Evolutionary conservation across 1,140 invertebrate species (phyloP), one percentile per base, ranked within the genome.

Genomic region (Dinothrombium tinctorium): DNA sequence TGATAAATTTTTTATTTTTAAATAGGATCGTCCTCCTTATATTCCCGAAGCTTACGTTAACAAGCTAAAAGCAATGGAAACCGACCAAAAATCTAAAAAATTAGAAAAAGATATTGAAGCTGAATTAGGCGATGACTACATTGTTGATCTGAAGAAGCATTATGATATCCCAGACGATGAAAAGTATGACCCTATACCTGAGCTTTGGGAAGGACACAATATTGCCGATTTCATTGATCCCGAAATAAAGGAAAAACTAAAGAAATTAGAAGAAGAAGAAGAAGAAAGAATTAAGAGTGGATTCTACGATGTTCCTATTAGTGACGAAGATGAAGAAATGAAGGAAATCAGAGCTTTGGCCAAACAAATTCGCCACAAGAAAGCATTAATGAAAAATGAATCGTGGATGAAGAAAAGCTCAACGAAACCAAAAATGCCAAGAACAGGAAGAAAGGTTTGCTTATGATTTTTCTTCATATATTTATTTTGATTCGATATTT

Each of bases 131-230:
- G 87, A 95, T 54, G 87, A 98, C 58, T 99, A 96, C 56, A 71
- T 77, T 25, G 63, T 98, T 2, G 87, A 99, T 63, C 66, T 98
- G 12, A 79, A 92, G 57, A 96, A 96, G 66, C 76, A 84, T 53
- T 98, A 92, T 60, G 75, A 87, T 48, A 72, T 99, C 22, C 68
- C 76, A 11, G 76, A 82, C 21, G 65, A 67, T 36, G 82, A 95
- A 45, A 87, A 87, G 36, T 83, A 84, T 59, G 92, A 99, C 61
- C 64, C 76, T 4, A 83, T 98, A 47, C 92, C 92, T 0, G 90
- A 98, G 65, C 74, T 98, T 47, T 92, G 81, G 84, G 74, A 96
- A 53, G 90, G 90, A 24, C 82, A 90, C 56, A 99, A 99, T 61
- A 72, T 99, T 52, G 84, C 87, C 8, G 92, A 99, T 61, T 99